Conservation (phyloP, 37 sponge, comb jelly and placozoan species). For the Chondrosia reniformis region DNA sequence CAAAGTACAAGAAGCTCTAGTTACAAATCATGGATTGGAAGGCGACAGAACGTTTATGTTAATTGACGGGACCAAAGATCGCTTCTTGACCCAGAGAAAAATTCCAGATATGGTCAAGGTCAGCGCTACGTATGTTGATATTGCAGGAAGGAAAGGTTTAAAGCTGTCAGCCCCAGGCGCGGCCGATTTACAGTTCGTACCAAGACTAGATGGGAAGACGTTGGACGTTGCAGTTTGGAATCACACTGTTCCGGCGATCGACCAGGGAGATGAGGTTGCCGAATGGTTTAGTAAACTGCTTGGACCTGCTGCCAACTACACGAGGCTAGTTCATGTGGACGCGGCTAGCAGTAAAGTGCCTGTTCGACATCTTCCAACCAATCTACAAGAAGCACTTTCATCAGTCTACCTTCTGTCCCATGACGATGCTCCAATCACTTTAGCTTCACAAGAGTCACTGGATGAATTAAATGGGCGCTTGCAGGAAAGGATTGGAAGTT, state of each 20-base stretch:
- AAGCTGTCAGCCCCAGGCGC: slow-evolving; percentile 43
- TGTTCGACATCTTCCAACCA: slow-evolving; percentile 24
- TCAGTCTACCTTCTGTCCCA: slow-evolving; percentile 39
- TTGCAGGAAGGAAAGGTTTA: slow-evolving; percentile 15
- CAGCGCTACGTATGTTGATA: slow-evolving; percentile 15
- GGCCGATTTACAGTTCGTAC: slow-evolving; percentile 17
- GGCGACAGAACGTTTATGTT: slow-evolving; percentile 78
- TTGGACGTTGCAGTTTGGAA: slow-evolving; percentile 55
- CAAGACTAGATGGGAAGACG: slow-evolving; percentile 26
- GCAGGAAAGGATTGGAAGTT: slow-evolving; percentile 30
- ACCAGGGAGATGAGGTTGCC: slow-evolving; percentile 75
- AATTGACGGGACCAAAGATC: slow-evolving; percentile 40
- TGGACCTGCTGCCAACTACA: slow-evolving; percentile 20
- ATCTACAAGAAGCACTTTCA: slow-evolving; percentile 28
- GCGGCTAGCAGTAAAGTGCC: slow-evolving; percentile 11
- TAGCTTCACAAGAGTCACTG: slow-evolving; percentile 68
- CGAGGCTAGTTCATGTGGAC: slow-evolving; percentile 34
- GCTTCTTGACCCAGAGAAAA: slow-evolving; percentile 67
- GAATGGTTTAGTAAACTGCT: slow-evolving; percentile 58
- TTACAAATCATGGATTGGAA: slow-evolving; percentile 53
- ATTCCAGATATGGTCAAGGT: slow-evolving; percentile 63
- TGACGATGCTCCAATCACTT: slow-evolving; percentile 63
- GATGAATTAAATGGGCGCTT: slow-evolving; percentile 56
- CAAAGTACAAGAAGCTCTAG: slow-evolving; percentile 20
- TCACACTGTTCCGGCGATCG: slow-evolving; percentile 41